These are phyloP conservation scores for Megastigmus dorsalis DNA, from an alignment of 2,888 invertebrate species.

Conservation along the genomic window DNA sequence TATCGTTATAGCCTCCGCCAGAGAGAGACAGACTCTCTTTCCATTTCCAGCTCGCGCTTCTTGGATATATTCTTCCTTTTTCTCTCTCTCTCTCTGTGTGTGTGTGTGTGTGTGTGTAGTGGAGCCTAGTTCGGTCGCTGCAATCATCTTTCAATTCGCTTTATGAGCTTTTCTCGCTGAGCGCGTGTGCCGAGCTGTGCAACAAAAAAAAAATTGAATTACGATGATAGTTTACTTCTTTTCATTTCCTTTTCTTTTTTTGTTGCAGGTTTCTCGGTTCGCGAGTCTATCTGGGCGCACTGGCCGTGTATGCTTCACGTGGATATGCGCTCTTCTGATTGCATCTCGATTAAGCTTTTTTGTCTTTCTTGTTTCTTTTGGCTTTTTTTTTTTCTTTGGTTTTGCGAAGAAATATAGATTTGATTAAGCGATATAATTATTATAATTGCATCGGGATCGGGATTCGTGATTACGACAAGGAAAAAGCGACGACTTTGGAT, in stretches of 20 bases:
- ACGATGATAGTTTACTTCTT: conserved; percentile 20
- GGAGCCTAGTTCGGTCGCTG: background rate
- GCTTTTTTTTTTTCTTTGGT: background rate
- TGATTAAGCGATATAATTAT: conserved; percentile 36
- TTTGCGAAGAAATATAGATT: background rate
- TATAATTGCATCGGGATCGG: conserved; percentile 1
- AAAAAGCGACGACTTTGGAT: background rate
- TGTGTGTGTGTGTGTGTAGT: background rate
- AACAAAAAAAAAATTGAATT: conserved; percentile 42
- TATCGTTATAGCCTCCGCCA: background rate
- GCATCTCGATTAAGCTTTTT: conserved; percentile 24
- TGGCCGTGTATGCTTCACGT: background rate
- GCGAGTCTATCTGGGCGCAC: background rate
- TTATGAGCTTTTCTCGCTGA: conserved; percentile 37
- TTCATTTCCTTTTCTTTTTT: background rate
- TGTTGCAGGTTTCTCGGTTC: background rate
- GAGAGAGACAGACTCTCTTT: background rate
- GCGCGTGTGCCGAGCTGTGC: no score
- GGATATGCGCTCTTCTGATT: background rate
- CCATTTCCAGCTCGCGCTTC: background rate
- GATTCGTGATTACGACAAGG: background rate
- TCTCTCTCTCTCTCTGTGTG: background rate
- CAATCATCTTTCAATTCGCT: conserved; percentile 37
- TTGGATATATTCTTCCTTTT: background rate
- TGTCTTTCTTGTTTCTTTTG: background rate